Evolutionary conservation across 2,888 invertebrate genomes (phyloP).

Genomic region (Nematopogon swammerdamellus): DNA sequence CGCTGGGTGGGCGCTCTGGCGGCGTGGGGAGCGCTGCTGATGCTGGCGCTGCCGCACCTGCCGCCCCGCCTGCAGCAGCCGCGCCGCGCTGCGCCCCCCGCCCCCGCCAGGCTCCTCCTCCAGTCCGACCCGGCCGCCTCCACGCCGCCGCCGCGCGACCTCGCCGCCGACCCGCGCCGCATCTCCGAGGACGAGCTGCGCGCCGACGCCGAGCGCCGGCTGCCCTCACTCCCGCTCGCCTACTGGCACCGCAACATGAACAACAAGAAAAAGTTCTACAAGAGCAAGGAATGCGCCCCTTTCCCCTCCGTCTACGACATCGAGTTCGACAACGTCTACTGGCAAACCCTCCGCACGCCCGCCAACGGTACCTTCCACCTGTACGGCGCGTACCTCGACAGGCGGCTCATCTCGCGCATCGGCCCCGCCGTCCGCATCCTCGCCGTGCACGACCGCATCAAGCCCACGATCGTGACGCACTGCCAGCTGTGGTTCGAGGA

Average conservation of each 20-base stretch:
- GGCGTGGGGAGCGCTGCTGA: slow-evolving; percentile 31
- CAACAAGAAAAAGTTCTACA: slow-evolving; percentile 64
- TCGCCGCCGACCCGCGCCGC: slow-evolving; percentile 29
- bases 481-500: slow-evolving; percentile 91
- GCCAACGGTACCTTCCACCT: slow-evolving; percentile 87
- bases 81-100: slow-evolving; percentile 18
- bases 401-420: slow-evolving; percentile 70
- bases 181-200: slow-evolving; percentile 70
- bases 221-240: slow-evolving; percentile 81
- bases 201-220: slow-evolving; percentile 71
- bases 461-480: slow-evolving; percentile 76
- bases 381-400: slow-evolving; percentile 87
- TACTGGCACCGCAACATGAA: slow-evolving; percentile 84
- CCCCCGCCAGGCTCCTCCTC: slow-evolving; percentile 20
- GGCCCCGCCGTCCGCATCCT: slow-evolving; percentile 83
- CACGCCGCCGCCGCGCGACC: slow-evolving; percentile 14
- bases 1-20: slow-evolving; percentile 28
- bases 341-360: slow-evolving; percentile 82
- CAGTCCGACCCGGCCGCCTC: slow-evolving; percentile 5
- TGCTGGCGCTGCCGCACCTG: slow-evolving; percentile 24
- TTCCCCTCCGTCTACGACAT: slow-evolving; percentile 88
- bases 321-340: slow-evolving; percentile 91
- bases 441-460: slow-evolving; percentile 86
- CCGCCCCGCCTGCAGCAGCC: slow-evolving; percentile 16
- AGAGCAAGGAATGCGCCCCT: slow-evolving; percentile 74